These are phyloP conservation scores for Drosophila ficusphila DNA, from an alignment of 1,140 invertebrate genomes.

Conservation along the genomic window DNA sequence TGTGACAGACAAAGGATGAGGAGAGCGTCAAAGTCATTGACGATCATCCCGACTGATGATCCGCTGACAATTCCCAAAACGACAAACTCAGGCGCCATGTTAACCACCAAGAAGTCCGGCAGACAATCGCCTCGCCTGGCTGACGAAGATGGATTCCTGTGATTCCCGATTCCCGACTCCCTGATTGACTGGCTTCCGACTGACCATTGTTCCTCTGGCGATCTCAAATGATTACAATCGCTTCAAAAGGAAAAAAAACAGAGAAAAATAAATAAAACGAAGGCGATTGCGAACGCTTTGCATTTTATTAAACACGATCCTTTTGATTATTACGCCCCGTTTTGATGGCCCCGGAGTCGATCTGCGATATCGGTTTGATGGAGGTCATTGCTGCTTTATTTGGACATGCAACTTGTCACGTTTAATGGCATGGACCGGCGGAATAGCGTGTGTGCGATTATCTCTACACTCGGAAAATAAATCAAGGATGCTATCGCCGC, in stretches of 20 bases:
- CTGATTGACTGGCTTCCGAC: constrained; percentile 45
- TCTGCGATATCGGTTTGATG: constrained; percentile 53
- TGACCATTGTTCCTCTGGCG: constrained; percentile 52
- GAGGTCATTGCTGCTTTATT: constrained; percentile 65
- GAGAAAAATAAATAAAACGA: constrained; percentile 3
- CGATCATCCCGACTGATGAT: constrained; percentile 76
- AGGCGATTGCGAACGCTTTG: constrained; percentile 59
- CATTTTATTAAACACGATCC: constrained; percentile 80
- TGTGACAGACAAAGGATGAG: constrained; percentile 37
- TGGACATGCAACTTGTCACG: constrained; percentile 81
- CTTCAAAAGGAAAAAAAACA: neutral
- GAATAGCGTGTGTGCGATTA: constrained; percentile 33
- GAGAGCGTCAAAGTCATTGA: constrained; percentile 65
- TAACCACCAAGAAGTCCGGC: constrained; percentile 78
- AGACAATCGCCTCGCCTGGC: constrained; percentile 37
- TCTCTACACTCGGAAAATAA: constrained; percentile 22
- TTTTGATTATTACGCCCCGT: constrained; percentile 62
- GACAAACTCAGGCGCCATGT: constrained; percentile 82
- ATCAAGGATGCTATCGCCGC: neutral
- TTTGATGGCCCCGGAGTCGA: constrained; percentile 37
- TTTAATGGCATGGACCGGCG: constrained; percentile 69
- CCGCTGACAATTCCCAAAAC: constrained; percentile 77
- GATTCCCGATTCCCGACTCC: constrained; percentile 1
- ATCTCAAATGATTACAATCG: constrained; percentile 37
- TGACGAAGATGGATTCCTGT: constrained; percentile 73